Evolutionary conservation across 1,140 invertebrate genomes (phyloP).

Genomic region (Plutomurus gul): DNA sequence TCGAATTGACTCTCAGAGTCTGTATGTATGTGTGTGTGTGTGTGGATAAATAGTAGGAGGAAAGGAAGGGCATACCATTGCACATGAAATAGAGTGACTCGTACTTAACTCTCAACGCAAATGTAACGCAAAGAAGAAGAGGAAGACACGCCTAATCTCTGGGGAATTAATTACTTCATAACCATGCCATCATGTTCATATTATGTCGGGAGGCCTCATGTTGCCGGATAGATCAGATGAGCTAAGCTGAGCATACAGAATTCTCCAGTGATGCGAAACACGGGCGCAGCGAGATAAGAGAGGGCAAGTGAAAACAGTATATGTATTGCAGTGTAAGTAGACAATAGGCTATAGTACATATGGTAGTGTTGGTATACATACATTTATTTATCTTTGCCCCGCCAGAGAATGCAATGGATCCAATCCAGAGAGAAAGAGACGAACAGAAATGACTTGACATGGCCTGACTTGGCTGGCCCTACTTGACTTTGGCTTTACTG

Average conservation of each 20-base stretch:
- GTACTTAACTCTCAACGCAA: background rate
- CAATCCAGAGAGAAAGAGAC: background rate
- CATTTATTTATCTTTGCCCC: background rate
- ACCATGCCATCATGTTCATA: constrained; percentile 20
- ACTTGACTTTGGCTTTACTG: too few relatives aligned
- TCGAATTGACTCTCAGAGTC: too few relatives aligned
- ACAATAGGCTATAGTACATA: too few relatives aligned
- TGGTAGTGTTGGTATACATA: too few relatives aligned
- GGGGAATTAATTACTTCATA: constrained; percentile 37
- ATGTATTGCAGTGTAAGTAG: too few relatives aligned
- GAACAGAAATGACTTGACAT: constrained; percentile 23
- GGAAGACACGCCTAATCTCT: constrained; percentile 35
- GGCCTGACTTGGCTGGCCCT: background rate
- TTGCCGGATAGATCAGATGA: background rate
- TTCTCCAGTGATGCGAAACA: constrained; percentile 28
- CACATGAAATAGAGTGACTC: constrained; percentile 5
- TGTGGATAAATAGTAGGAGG: too few relatives aligned
- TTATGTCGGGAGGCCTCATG: constrained; percentile 7
- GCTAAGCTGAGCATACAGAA: constrained; percentile 18
- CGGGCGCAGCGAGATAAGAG: background rate
- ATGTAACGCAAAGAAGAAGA: constrained; percentile 15
- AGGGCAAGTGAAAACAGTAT: too few relatives aligned
- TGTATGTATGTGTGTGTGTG: too few relatives aligned
- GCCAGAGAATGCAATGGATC: background rate
- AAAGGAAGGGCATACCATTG: background rate